Evolutionary conservation across 2,888 invertebrate genomes (phyloP).

Genomic region (Listrodromus nycthemerus): DNA sequence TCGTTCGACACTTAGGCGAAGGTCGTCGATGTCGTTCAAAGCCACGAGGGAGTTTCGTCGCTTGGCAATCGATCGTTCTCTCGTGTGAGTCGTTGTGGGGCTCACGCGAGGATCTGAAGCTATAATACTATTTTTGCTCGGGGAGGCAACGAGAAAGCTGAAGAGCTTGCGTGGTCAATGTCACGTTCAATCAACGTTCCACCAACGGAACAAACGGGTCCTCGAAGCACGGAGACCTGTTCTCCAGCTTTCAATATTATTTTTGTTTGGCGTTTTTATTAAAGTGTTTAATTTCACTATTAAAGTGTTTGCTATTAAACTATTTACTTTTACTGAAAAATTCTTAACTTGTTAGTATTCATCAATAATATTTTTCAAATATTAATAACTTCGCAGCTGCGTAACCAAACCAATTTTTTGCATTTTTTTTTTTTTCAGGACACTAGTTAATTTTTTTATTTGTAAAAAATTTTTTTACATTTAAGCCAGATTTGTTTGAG

Average conservation of each 20-base stretch:
- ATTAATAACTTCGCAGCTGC: neutral
- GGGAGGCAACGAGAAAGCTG: slow-evolving; percentile 11
- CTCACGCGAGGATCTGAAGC: neutral
- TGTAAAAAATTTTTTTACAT: neutral
- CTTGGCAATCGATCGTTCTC: slow-evolving; percentile 47
- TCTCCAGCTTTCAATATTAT: slow-evolving; percentile 10
- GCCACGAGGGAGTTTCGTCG: slow-evolving; percentile 42
- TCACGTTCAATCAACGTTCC: slow-evolving; percentile 51
- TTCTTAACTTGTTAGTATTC: neutral
- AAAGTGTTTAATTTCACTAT: neutral
- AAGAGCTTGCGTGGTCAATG: slow-evolving; percentile 44
- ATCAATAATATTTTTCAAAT: neutral
- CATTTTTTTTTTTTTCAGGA: neutral
- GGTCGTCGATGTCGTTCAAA: slow-evolving; percentile 28
- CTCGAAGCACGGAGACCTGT: slow-evolving; percentile 18
- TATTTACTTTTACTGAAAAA: too few species aligned
- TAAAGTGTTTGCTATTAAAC: neutral
- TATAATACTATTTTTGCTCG: slow-evolving; percentile 24
- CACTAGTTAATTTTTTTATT: neutral
- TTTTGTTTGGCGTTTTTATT: too few species aligned
- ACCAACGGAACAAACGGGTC: slow-evolving; percentile 43
- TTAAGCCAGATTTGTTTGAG: neutral
- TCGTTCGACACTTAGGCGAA: neutral
- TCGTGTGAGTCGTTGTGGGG: too few species aligned
- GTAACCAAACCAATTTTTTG: neutral